Base-by-base conservation (phyloP, 1,140 invertebrate genomes). In the Zaprionus inermis region DNA sequence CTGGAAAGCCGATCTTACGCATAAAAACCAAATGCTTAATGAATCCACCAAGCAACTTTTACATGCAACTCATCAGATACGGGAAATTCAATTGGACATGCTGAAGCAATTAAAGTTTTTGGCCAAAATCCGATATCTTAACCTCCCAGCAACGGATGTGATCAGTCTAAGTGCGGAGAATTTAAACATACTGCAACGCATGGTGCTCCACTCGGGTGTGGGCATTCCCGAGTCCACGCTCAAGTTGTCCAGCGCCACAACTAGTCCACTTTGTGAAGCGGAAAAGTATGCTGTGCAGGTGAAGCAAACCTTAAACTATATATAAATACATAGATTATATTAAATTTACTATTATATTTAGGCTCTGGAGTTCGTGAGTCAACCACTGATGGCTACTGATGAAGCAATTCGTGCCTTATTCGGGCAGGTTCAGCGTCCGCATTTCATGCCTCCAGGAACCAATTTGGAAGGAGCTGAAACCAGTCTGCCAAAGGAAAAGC, bases 1-100 rank as follows among this genome's bases (percentile, higher is more conserved):
- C 64, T 97, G 96, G 94, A 97, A 98, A 92, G 96, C 96, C 61
- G 94, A 95, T 72, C 93, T 97, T 14, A 95, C 94, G n/a, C 95
- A 95, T 74, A 95, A 96, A 91, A 95, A 95, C 56, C 95, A 95
- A 52, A 96, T 97, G 83, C 93, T 97, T 22, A 95, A 96, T 89
- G 95, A 96, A 90, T 94, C 95, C 28, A 93, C 97, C 38, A 96
- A 96, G 90, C 94, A 95, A 72, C 83, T 97, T 54, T 92, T 98
- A 24, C 96, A 96, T 86, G 96, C 97, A 84, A 94, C 95, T 20
- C 94, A 94, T 76, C 94, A 95, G 92, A 92, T 96, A 46, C 93
- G 96, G 16, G 95, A 96, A 66, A 95, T 95, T 75, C 93, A 95
- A 49, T 91, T 96, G 5, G 95, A 95, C 74, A 96, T 95, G 30